Conservation (phyloP, 2,113 vertebrate species). For the Phodopus roborovskii region DNA sequence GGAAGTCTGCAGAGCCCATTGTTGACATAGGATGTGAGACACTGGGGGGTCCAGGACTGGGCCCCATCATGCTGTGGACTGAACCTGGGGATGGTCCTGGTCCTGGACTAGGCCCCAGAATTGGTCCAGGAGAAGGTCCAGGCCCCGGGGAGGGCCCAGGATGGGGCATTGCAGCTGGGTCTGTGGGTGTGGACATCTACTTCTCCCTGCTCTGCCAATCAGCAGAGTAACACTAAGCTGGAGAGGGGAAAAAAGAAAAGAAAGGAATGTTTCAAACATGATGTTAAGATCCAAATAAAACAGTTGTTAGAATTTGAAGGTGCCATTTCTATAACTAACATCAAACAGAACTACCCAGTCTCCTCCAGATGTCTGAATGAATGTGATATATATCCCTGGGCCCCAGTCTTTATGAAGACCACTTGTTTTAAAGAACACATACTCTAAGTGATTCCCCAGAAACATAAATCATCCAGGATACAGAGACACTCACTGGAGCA, state of each 20-base stretch:
- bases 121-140: conserved; percentile 97
- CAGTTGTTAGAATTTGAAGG: conserved; percentile 55
- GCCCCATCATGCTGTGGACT: conserved; percentile 99
- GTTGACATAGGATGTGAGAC: conserved; percentile 91
- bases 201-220: conserved; percentile 80
- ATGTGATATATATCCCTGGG: conserved; percentile 28
- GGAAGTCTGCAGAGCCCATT: conserved; percentile 93
- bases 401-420: conserved; percentile 59
- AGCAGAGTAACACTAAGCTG: conserved; percentile 74
- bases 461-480: conserved; percentile 45
- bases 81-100: conserved; percentile 97
- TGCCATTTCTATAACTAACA: conserved; percentile 60
- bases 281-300: conserved; percentile 64
- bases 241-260: conserved; percentile 60
- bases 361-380: conserved; percentile 69
- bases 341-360: conserved; percentile 57
- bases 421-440: conserved; percentile 59
- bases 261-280: conserved; percentile 78
- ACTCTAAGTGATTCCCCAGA: conserved; percentile 58
- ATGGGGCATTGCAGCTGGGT: conserved; percentile 96
- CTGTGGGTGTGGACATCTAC: conserved; percentile 96
- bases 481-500: conserved; percentile 65
- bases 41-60: conserved; percentile 96
- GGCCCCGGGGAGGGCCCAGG: conserved; percentile 97
- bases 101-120: conserved; percentile 96